These are phyloP conservation scores for Solen grandis DNA, from an alignment of 1,140 invertebrate species.

Conservation along the genomic window DNA sequence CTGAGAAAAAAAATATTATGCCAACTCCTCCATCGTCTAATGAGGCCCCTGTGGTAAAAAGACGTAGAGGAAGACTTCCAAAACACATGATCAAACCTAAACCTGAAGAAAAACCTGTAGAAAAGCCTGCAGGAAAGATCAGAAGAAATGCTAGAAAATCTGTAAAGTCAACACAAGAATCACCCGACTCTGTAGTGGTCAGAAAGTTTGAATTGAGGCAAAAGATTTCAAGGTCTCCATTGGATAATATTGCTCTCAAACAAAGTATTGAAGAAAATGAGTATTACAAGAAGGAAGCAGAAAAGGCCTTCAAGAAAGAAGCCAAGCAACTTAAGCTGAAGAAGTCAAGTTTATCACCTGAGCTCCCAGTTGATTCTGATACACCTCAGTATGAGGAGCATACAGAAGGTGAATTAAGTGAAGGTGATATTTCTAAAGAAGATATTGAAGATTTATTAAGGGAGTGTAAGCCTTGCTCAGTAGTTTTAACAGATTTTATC, in stretches of 20 bases:
- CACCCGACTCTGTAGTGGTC: background rate
- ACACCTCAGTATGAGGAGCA: background rate
- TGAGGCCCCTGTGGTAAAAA: background rate
- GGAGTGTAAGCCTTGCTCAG: conserved; percentile 65
- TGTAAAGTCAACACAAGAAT: background rate
- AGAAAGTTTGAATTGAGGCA: conserved; percentile 59
- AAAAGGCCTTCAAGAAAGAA: conserved; percentile 51
- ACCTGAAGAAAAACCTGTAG: background rate
- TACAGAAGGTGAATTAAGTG: background rate
- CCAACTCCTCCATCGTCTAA: background rate
- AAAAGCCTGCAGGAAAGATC: background rate
- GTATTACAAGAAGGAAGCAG: conserved; percentile 63
- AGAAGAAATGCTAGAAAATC: background rate
- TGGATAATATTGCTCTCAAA: conserved; percentile 68
- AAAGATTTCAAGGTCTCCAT: conserved; percentile 67
- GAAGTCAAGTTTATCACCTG: background rate
- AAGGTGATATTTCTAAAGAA: background rate
- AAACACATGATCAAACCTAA: background rate
- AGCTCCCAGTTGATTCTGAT: background rate
- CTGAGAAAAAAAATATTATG: background rate
- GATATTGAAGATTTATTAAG: conserved; percentile 22
- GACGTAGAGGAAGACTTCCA: background rate
- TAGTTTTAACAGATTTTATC: conserved; percentile 73
- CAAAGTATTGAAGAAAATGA: conserved; percentile 65
- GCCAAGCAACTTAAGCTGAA: conserved; percentile 47